Conservation (phyloP, 2,888 invertebrate species). For the Ochropacha duplaris region DNA sequence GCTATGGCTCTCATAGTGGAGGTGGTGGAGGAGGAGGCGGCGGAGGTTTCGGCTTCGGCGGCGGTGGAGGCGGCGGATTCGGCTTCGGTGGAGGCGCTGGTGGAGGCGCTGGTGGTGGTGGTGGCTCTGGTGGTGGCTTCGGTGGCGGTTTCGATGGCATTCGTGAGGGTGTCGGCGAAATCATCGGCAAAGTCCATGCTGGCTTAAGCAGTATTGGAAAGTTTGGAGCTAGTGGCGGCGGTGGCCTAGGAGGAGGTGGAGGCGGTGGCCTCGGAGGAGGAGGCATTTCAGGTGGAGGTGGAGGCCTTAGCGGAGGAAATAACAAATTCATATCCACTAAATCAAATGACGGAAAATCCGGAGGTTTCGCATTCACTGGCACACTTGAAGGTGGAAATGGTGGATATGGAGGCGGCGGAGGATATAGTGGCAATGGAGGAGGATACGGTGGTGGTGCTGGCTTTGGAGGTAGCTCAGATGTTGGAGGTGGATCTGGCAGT, state of each 20-base stretch:
- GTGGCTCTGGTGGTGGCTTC: constrained; percentile 33
- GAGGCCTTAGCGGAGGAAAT: constrained; percentile 36
- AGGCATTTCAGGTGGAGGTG: constrained; percentile 22
- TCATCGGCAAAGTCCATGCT: constrained; percentile 51
- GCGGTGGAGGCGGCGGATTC: constrained; percentile 38
- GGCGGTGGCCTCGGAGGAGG: constrained; percentile 25
- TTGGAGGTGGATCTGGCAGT: constrained; percentile 30
- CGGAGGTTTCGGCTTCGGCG: constrained; percentile 35
- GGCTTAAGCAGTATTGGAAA: constrained; percentile 42
- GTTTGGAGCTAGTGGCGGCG: constrained; percentile 12
- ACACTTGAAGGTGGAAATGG: constrained; percentile 59
- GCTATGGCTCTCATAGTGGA: constrained; percentile 45
- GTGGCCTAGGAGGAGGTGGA: constrained; percentile 12
- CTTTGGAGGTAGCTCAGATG: constrained; percentile 32
- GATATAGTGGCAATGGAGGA: constrained; percentile 55
- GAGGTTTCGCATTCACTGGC: constrained; percentile 72
- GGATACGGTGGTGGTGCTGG: constrained; percentile 49
- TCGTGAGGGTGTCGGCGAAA: constrained; percentile 50
- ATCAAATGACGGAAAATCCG: constrained; percentile 72
- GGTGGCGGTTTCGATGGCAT: constrained; percentile 48
- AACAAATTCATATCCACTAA: constrained; percentile 63
- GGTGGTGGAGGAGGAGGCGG: constrained; percentile 43
- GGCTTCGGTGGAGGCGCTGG: constrained; percentile 38
- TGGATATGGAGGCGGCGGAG: constrained; percentile 70
- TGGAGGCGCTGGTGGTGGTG: constrained; percentile 30